Evolutionary conservation across 2,797 vertebrate species (phyloP).

Genomic region (Enteromius argenteus): DNA sequence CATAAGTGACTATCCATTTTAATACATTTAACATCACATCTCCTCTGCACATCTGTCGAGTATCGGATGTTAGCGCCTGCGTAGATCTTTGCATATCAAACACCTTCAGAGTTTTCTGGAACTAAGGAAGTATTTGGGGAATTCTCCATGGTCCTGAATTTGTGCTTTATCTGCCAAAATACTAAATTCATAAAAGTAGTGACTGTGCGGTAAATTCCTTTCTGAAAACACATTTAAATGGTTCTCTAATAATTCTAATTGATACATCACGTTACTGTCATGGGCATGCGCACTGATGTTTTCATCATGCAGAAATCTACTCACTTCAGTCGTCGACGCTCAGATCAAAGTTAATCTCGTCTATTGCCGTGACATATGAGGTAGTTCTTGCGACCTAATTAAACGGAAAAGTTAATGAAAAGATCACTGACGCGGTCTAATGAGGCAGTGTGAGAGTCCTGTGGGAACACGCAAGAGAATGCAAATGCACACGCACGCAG

Average conservation of each 20-base stretch:
- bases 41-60: not conserved
- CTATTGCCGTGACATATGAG: slow-evolving; percentile 61
- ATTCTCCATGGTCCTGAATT: slow-evolving; percentile 66
- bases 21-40: not conserved
- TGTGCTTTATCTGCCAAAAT: not conserved
- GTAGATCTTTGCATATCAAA: not conserved
- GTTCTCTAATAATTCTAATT: not conserved
- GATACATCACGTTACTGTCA: not conserved
- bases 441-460: slow-evolving; percentile 46
- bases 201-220: no score
- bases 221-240: not conserved
- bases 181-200: not conserved
- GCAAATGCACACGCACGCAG: slow-evolving; percentile 31
- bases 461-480: slow-evolving; percentile 10
- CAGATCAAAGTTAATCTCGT: slow-evolving; percentile 41
- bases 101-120: not conserved
- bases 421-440: slow-evolving; percentile 63
- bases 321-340: not conserved
- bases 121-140: not conserved
- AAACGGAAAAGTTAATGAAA: slow-evolving; percentile 63
- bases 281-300: not conserved
- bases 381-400: slow-evolving; percentile 65
- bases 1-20: not conserved
- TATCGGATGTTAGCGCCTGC: not conserved
- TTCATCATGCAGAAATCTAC: not conserved